Evolutionary conservation across 2,797 vertebrate genomes (phyloP).

Genomic region (Staurois parvus): DNA sequence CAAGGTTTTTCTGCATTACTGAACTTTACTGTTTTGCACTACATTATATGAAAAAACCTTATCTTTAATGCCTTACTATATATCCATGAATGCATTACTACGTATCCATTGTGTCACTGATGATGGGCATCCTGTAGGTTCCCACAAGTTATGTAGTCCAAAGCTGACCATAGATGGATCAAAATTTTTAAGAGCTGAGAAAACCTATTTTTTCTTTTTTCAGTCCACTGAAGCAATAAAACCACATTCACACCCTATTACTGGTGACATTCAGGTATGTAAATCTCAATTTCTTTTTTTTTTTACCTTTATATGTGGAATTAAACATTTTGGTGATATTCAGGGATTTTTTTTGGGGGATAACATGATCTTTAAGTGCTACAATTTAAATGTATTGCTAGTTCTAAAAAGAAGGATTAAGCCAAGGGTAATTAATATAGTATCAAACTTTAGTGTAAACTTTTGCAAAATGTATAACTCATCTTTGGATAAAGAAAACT

Average conservation of each 20-base stretch:
- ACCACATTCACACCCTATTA: conserved; percentile 86
- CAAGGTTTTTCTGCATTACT: too few species aligned
- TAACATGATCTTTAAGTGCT: not conserved
- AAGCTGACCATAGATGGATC: too few species aligned
- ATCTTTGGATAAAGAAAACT: too few species aligned
- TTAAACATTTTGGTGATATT: not conserved
- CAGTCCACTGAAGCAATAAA: conserved; percentile 84
- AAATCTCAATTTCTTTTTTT: conserved; percentile 45
- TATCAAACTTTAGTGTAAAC: not conserved
- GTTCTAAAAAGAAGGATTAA: not conserved
- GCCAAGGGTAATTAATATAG: not conserved
- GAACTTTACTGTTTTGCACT: too few species aligned
- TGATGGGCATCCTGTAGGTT: too few species aligned
- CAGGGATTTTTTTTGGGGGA: not conserved
- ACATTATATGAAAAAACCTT: too few species aligned
- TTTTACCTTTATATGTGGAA: not conserved
- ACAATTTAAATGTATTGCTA: not conserved
- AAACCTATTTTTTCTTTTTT: conserved; percentile 61
- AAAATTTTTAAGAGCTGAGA: not conserved
- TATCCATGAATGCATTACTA: too few species aligned
- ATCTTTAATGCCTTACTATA: too few species aligned
- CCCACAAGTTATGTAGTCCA: too few species aligned
- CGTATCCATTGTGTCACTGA: too few species aligned
- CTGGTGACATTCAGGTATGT: conserved; percentile 95
- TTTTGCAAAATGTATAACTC: not conserved